Evolutionary conservation across 2,888 invertebrate genomes (phyloP), one percentile per base, ranked within the genome.

Genomic region (Stenurella melanura): DNA sequence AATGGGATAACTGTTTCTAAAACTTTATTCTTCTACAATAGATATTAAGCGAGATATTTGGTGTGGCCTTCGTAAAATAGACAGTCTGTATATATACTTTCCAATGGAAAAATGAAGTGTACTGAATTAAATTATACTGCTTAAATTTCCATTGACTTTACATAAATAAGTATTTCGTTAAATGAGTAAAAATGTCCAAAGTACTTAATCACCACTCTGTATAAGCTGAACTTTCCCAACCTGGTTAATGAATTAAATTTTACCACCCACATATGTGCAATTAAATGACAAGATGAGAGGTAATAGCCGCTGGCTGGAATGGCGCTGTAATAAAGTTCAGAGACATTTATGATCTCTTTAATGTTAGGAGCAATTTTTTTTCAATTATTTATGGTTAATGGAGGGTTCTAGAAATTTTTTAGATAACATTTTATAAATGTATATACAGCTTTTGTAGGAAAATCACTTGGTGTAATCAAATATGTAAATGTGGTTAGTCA

Each of bases 161-260:
- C 12, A 50, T 6, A 50, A 50, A 50, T 50, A 5, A 15, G n/a
- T 15, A 50, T n/a, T n/a, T 50, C 50, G 50, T 6, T 50, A 50
- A 34, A 10, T 61, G 61, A 26, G 26, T 1, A n/a, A 7, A 61
- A 61, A 34, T 34, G 61, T 34, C 30, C n/a, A 17, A 17, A 61
- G 30, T 61, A 12, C 50, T 4, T 50, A 50, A 50, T 50, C n/a
- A n/a, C n/a, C 58, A 56, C 67, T 67, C 67, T 54, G 67, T 67
- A 67, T 19, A 30, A 18, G 19, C 58, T 18, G 12, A 26, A 69
- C 58, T 57, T 58, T 58, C 73, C 17, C 30, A 57, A n/a, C 67
- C 21, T 19, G 42, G 50, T 38, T 73, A 73, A 73, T 73, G 57
- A 58, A 67, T 61, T 67, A 26, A 68, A 74, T 74, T 68, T 66